Percentiles rank a stretch among this genome's conserved stretches.
These are phyloP conservation scores for Stylophora pistillata DNA, from an alignment of 64 coral and sea anemone species.

Conservation along the genomic window DNA sequence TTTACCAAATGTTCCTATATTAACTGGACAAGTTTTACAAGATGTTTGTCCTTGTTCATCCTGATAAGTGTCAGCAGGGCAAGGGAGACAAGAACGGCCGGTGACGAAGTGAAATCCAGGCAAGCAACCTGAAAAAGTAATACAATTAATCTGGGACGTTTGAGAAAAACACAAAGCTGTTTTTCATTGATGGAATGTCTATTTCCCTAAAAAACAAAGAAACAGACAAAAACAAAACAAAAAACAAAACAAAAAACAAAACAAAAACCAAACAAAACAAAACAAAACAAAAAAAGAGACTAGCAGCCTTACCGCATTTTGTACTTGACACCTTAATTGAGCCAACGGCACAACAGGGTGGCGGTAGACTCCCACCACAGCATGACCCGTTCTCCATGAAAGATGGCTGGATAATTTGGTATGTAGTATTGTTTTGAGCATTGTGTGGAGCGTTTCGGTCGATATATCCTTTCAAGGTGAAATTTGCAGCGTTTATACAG, in stretches of 20 bases:
- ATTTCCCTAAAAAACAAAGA: no score
- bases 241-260: neutral
- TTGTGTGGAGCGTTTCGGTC: neutral
- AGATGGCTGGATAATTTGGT: neutral
- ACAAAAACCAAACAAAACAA: no score
- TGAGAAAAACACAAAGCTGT: no score
- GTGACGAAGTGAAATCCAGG: constrained; percentile 6
- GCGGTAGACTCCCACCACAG: constrained; percentile 30
- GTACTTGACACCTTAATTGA: constrained; percentile 11
- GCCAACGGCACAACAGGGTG: constrained; percentile 37
- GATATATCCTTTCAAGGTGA: neutral
- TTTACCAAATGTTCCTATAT: constrained; percentile 30
- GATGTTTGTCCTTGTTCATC: neutral
- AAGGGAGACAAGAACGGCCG: neutral
- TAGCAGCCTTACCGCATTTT: constrained; percentile 18
- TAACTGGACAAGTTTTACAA: constrained; percentile 13
- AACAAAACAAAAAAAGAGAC: no score
- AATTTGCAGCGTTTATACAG: no score
- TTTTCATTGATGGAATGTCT: neutral
- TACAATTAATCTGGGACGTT: no score
- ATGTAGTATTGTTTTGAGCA: neutral
- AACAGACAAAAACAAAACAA: no score
- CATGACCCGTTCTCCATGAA: neutral
- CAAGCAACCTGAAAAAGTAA: constrained; percentile 8
- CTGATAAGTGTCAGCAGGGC: constrained; percentile 16